A percentile compares a stretch with the other conserved stretches of the same genome.
These are phyloP conservation scores for Prorops nasuta DNA, from an alignment of 1,140 invertebrate genomes.

Conservation along the genomic window DNA sequence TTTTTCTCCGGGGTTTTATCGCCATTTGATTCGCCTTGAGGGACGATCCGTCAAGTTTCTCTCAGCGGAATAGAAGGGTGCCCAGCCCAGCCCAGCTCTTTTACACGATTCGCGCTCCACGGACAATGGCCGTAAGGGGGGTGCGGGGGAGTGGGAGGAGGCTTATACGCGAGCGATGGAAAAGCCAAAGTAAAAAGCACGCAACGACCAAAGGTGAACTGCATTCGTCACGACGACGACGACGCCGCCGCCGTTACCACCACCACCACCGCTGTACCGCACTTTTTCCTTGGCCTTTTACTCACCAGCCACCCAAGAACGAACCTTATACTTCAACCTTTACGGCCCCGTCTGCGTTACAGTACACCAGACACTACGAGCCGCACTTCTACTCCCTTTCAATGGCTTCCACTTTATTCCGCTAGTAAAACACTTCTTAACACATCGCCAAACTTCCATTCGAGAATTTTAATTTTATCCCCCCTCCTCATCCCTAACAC, in stretches of 20 bases:
- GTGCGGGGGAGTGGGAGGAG: not conserved
- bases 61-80: constrained; percentile 9
- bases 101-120: constrained; percentile 1
- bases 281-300: not conserved
- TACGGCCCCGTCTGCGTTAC: too few relatives aligned
- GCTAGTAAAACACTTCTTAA: too few relatives aligned
- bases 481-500: too few relatives aligned
- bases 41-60: constrained; percentile 12
- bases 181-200: not conserved
- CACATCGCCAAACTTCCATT: too few relatives aligned
- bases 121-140: constrained; percentile 16
- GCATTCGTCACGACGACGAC: constrained; percentile 13
- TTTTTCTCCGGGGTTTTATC: constrained; percentile 15
- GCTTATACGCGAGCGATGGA: not conserved
- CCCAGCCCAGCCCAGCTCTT: too few relatives aligned
- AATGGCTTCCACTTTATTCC: too few relatives aligned
- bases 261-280: too few relatives aligned
- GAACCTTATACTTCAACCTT: too few relatives aligned
- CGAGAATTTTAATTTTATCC: too few relatives aligned
- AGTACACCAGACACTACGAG: too few relatives aligned
- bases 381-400: too few relatives aligned
- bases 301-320: constrained; percentile 1
- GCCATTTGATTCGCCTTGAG: constrained; percentile 9
- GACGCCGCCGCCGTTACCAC: too few relatives aligned
- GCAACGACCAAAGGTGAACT: constrained; percentile 1